Conservation (phyloP, 2,888 invertebrate species). For the Sinopyrophorus schimmeli region DNA sequence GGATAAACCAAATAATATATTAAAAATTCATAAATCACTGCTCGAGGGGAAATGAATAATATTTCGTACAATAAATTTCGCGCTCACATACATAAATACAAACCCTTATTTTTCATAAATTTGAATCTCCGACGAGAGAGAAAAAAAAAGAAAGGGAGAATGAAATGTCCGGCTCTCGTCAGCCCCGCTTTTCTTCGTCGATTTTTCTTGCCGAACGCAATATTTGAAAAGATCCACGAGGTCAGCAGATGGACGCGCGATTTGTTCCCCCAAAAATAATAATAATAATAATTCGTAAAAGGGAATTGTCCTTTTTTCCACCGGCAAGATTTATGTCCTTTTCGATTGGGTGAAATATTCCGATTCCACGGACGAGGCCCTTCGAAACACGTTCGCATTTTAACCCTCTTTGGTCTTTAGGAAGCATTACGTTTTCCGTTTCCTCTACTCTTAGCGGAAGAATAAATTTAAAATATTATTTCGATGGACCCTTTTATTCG, state of each 20-base stretch:
- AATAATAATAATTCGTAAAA: conserved; percentile 25
- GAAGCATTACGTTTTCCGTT: conserved; percentile 9
- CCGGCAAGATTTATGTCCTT: conserved; percentile 35
- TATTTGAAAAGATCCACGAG: conserved; percentile 26
- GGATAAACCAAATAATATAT: conserved; percentile 24
- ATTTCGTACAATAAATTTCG: conserved; percentile 32
- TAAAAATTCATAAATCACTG: conserved; percentile 33
- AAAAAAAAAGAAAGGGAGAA: too few relatives aligned
- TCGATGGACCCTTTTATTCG: conserved; percentile 15
- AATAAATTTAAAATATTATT: conserved; percentile 21
- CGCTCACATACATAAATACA: conserved; percentile 22
- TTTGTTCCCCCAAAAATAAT: conserved; percentile 30
- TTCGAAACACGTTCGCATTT: conserved; percentile 17
- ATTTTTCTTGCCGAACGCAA: conserved; percentile 29
- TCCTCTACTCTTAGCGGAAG: conserved; percentile 12
- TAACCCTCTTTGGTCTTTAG: conserved; percentile 15
- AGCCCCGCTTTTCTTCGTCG: conserved; percentile 22
- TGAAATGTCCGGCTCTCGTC: too few relatives aligned
- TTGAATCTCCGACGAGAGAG: conserved; percentile 27
- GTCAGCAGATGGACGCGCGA: conserved; percentile 24
- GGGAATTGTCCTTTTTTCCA: too few relatives aligned
- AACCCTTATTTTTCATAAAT: conserved; percentile 33
- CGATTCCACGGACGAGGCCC: conserved; percentile 30
- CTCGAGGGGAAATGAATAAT: conserved; percentile 13
- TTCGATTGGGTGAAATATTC: conserved; percentile 34